Evolutionary conservation across 2,888 invertebrate genomes (phyloP), one percentile per base, ranked within the genome.

Genomic region (Acanthoscelides obtectus): DNA sequence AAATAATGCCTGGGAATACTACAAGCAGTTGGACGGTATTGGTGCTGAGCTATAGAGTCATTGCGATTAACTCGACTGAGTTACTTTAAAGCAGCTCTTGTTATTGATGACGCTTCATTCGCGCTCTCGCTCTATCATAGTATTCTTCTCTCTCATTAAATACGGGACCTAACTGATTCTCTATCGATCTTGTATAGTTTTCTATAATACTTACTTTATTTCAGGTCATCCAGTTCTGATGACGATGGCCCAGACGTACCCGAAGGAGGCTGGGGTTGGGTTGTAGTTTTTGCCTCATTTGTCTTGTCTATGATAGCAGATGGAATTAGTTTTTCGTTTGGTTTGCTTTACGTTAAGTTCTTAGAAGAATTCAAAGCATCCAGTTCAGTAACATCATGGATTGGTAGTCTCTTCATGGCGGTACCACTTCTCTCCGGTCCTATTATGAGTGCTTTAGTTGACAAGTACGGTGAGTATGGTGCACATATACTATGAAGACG

Each of bases 271-370:
- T 95, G 94, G 92, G 95, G 95, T 8, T 96, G 96, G 96, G 88
- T 95, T 21, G 93, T 98, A 0, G 97, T 98, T 0, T 84, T 93
- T 64, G 92, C 96, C 2, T 94, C 96, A 0, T 90, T 98, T 77
- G 83, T 95, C 66, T 91, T 96, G 72, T 96, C 96, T 21, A 90
- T 96, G 87, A 93, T 98, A 69, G 95, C 96, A 64, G 98, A 98
- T 84, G 98, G 98, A 0, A 91, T 97, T 72, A 95, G 95, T 69
- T 96, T 97, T 84, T 95, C 96, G 0, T 97, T 97, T 83, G 98
- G 98, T 0, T 87, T 97, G 20, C 88, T 98, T 8, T 96, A 94
- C 81, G 92, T 94, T 0, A 93, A 96, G 80, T 92, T 91, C 94
- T 4, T 93, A 92, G 67, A 97, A 19, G 92, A 94, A 80, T 98